Base-by-base conservation (phyloP, 2,113 vertebrate genomes). In the Camelus dromedarius region DNA sequence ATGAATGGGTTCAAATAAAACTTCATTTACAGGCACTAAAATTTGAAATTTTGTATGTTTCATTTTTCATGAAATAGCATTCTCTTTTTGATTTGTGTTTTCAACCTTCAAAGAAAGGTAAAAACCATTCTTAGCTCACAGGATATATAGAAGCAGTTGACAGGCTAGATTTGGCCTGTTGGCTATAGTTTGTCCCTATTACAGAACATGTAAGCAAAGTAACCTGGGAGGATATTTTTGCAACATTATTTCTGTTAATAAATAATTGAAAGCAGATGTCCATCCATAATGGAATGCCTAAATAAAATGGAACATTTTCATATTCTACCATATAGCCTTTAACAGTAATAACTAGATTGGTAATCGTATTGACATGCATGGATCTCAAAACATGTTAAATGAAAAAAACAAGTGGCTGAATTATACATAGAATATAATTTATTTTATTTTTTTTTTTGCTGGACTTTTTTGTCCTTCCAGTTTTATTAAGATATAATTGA, bases 321-420 rank as follows among this genome's bases (percentile, higher is more conserved):
- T 89, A 54, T 73, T 73, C 42, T 46, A 26, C 20, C 3, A 20
- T 67, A 20, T 14, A 64, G 26, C 26, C 88, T 1, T 80, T 58
- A 70, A 52, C 18, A 62, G 54, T 30, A 88, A 50, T 35, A 93
- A 42, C 42, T 80, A 52, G 26, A 32, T 81, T 88, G 54, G 50
- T 73, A 54, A 72, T 62, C 64, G 64, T 24, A n/a, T 38, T 19
- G 14, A 26, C 3, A 10, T 81, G 20, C 84, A 62, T 87, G 6
- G 64, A 60, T 87, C 64, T 93, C 52, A 93, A 32, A 93, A 38
- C 26, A 19, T 76, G 46, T 46, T 85, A 42, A 91, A 28, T 93
- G 67, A 95, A 62, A 76, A 83, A 52, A n/a, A 75, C 52, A 56
- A 92, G 28, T 84, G 46, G 14, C 38, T 72, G 54, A 89, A 60